Conservation (phyloP, 2,113 vertebrate species). For the Protomyctophum bolini region DNA sequence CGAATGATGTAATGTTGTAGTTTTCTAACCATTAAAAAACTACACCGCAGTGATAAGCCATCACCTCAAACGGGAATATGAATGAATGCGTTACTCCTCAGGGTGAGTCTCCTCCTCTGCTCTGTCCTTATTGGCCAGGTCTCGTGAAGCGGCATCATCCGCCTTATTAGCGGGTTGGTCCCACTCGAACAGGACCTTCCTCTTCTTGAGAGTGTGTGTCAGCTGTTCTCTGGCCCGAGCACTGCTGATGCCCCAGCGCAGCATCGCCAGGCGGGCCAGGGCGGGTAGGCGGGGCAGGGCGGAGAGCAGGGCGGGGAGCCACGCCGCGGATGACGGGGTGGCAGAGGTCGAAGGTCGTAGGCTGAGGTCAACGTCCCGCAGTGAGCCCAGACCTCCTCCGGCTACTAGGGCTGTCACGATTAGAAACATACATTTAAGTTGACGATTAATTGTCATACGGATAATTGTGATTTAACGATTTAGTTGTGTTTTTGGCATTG, state of each 20-base stretch:
- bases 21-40: too few relatives aligned
- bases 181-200: constrained; percentile 78
- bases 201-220: constrained; percentile 64
- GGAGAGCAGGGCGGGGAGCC: constrained; percentile 79
- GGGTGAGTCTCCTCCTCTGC: constrained; percentile 26
- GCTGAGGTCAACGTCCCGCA: constrained; percentile 85
- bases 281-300: constrained; percentile 73
- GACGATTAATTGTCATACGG: too few relatives aligned
- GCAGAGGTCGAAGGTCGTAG: constrained; percentile 70
- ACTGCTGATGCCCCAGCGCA: constrained; percentile 78
- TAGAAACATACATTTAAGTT: too few relatives aligned
- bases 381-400: constrained; percentile 68
- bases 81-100: constrained; percentile 41
- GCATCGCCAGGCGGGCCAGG: constrained; percentile 78
- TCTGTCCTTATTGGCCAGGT: constrained; percentile 28
- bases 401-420: too few relatives aligned
- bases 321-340: constrained; percentile 61
- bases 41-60: too few relatives aligned
- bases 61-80: too few relatives aligned
- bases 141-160: fast-evolving
- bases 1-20: too few relatives aligned
- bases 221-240: constrained; percentile 70
- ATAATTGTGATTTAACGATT: too few relatives aligned
- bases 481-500: too few relatives aligned
- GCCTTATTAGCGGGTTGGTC: constrained; percentile 22